Evolutionary conservation across 2,113 vertebrate genomes (phyloP), one percentile per base, ranked within the genome.

Genomic region (Mormyrus iriodes): DNA sequence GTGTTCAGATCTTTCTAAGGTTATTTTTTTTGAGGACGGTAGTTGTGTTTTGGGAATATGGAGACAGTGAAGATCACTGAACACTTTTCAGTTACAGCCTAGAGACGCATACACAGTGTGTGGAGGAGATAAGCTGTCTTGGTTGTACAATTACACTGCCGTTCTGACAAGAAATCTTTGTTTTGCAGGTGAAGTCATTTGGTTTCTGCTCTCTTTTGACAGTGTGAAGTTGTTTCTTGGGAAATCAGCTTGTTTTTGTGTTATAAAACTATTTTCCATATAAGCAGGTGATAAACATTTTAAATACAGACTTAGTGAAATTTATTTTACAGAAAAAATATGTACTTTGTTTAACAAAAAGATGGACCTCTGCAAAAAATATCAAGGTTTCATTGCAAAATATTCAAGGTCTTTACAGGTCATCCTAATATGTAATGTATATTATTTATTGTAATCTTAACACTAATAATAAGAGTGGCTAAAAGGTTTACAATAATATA

Each of bases 101-200:
- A 69, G 65, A 89, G 85, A 95, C 93, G 95, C 95, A 94, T 95
- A 93, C 93, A 95, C 95, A 92, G 89, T 76, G 87, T 88, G 89
- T 90, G 91, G 91, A 92, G 85, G 89, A 92, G 90, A 92, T 90
- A 86, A 86, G 92, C 88, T 87, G 90, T 90, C 90, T 89, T 91
- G 91, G 83, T 93, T 90, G 90, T 91, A 93, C 93, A 93, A 93
- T 95, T 94, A 94, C 93, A 95, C 93, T 92, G 91, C 90, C 87
- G 88, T 35, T 24, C 92, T 91, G 94, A 95, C 95, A 95, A 93
- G 92, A 96, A 95, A 95, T 96, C 95, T 92, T 95, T 96, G 94
- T 92, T 90, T 91, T 92, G 94, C 93, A 86, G 85, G 90, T 90
- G 92, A 92, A 94, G 93, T 94, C 92, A 94, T 95, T 94, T 92